These are phyloP conservation scores for Rhamphomyia laevipes DNA, from an alignment of 2,888 invertebrate genomes.

Conservation along the genomic window DNA sequence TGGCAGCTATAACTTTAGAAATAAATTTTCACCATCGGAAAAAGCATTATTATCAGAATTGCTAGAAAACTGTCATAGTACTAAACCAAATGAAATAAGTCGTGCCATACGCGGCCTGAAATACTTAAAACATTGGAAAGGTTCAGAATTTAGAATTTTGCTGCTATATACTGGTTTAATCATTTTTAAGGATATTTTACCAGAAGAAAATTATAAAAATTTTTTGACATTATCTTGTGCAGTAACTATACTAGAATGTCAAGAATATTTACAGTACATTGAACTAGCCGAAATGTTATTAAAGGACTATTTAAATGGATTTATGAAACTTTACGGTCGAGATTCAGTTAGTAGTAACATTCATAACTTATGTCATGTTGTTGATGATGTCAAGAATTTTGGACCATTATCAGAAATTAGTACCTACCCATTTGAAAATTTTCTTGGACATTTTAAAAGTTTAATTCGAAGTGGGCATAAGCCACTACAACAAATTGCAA, in stretches of 20 bases:
- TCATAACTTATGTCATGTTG: conserved; percentile 27
- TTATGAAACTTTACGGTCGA: conserved; percentile 21
- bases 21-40: too few relatives aligned
- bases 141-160: conserved; percentile 16
- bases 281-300: conserved; percentile 15
- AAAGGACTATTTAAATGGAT: conserved; percentile 12
- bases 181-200: conserved; percentile 14
- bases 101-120: conserved; percentile 14
- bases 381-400: conserved; percentile 24
- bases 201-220: conserved; percentile 6
- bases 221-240: conserved; percentile 10
- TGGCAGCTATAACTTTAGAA: too few relatives aligned
- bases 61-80: conserved; percentile 9
- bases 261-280: conserved; percentile 7
- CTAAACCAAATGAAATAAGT: conserved; percentile 13
- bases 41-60: too few relatives aligned
- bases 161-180: conserved; percentile 16
- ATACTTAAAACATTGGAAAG: conserved; percentile 17
- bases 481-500: background rate
- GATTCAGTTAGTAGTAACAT: conserved; percentile 28
- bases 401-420: conserved; percentile 13
- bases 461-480: background rate
- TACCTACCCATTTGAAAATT: conserved; percentile 4
- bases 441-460: background rate
- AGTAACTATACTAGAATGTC: conserved; percentile 1